Evolutionary conservation across 1,140 invertebrate species (phyloP).

Genomic region (Aphis craccivora): DNA sequence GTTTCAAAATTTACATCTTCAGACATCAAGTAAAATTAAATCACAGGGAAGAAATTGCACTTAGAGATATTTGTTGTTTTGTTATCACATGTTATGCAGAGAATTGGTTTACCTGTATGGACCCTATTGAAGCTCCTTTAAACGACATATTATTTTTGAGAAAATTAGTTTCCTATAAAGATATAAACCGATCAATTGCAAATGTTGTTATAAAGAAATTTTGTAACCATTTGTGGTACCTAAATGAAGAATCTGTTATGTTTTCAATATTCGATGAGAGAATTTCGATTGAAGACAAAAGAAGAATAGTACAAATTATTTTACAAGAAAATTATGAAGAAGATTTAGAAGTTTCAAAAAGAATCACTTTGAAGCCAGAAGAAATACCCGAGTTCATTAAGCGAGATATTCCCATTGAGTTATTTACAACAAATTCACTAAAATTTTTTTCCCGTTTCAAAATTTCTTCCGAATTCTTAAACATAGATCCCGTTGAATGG

Average conservation of each 20-base stretch:
- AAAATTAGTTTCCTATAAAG: background rate
- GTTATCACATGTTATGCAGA: background rate
- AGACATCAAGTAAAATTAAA: background rate
- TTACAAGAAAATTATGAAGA: background rate
- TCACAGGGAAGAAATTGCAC: constrained; percentile 4
- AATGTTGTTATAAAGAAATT: background rate
- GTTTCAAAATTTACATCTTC: constrained; percentile 15
- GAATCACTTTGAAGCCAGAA: background rate
- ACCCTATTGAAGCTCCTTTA: background rate
- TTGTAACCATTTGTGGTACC: constrained; percentile 8
- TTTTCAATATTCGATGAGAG: background rate
- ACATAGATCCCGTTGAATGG: background rate
- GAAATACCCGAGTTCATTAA: background rate
- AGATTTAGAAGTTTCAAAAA: background rate
- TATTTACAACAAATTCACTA: background rate
- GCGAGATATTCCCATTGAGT: background rate
- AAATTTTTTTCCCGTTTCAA: background rate
- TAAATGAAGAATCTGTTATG: background rate
- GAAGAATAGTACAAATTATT: background rate
- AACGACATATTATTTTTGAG: background rate
- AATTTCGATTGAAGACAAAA: background rate
- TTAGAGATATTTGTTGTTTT: constrained; percentile 11
- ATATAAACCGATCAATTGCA: background rate
- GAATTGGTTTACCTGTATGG: background rate
- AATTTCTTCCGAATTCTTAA: background rate